Conservation (phyloP, 1,140 invertebrate genomes). For the Diorhabda sublineata region DNA sequence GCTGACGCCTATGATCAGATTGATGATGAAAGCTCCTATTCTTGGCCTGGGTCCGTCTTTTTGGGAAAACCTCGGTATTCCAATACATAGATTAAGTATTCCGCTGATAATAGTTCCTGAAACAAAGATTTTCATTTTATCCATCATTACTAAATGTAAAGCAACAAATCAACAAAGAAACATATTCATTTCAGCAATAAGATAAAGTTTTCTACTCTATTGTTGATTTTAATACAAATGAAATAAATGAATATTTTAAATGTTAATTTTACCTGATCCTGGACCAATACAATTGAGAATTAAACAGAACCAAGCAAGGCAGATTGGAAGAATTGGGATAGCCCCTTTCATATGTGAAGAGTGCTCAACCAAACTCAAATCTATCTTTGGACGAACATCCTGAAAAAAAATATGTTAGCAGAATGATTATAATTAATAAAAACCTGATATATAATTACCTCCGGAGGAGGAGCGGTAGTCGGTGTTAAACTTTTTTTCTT, state of each 20-base stretch:
- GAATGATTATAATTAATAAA: slow-evolving; percentile 4
- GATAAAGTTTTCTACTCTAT: no score
- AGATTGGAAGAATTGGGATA: slow-evolving; percentile 81
- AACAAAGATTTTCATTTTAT: slow-evolving; percentile 21
- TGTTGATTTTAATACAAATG: no score
- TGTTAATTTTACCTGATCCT: slow-evolving; percentile 63
- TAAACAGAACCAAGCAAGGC: slow-evolving; percentile 80
- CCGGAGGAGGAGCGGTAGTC: slow-evolving; percentile 52
- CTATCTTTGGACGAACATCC: slow-evolving; percentile 78
- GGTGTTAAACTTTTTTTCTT: slow-evolving; percentile 60
- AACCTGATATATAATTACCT: slow-evolving; percentile 46
- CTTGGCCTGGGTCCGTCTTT: slow-evolving; percentile 65
- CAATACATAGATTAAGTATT: slow-evolving; percentile 80
- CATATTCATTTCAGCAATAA: neutral
- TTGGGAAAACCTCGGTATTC: slow-evolving; percentile 78
- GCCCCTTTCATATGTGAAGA: slow-evolving; percentile 80
- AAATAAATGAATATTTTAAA: no score
- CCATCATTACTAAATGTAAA: neutral
- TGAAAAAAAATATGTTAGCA: slow-evolving; percentile 40
- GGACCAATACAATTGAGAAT: slow-evolving; percentile 81
- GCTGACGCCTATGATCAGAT: slow-evolving; percentile 76
- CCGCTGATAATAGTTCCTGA: slow-evolving; percentile 85
- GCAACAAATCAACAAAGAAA: neutral
- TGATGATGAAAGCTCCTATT: slow-evolving; percentile 74
- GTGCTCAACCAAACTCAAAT: slow-evolving; percentile 71